phyloP scores from a whole-genome alignment of 2,888 invertebrate genomes.

The Drosophila acutilabella region DNA sequence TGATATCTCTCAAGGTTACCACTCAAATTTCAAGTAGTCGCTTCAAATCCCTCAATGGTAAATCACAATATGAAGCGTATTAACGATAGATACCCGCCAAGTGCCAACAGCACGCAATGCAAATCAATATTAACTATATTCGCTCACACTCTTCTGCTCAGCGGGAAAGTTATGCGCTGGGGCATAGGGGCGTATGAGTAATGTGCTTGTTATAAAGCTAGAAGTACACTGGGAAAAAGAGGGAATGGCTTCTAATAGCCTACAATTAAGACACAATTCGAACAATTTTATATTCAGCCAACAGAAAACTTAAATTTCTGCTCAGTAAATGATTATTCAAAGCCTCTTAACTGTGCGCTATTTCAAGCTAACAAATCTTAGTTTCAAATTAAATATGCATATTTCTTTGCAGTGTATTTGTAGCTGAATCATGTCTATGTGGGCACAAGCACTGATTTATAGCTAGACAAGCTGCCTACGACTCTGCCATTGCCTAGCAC shows the following conservation, averaged over 20 bases:
- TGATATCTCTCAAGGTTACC: constrained; percentile 48
- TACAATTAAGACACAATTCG: too few species aligned
- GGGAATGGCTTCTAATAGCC: too few species aligned
- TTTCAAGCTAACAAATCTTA: too few species aligned
- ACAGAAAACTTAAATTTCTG: too few species aligned
- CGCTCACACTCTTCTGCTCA: constrained; percentile 4
- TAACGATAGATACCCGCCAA: constrained; percentile 31
- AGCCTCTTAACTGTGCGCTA: too few species aligned
- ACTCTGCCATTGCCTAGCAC: constrained; percentile 41
- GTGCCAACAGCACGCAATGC: constrained; percentile 67
- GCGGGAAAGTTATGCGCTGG: constrained; percentile 13
- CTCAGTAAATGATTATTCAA: too few species aligned
- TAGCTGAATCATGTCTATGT: constrained; percentile 10
- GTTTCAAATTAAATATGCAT: too few species aligned
- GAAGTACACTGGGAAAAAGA: neutral
- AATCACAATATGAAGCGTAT: constrained; percentile 13
- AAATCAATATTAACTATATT: constrained; percentile 62
- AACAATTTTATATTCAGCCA: too few species aligned
- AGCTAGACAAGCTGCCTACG: constrained; percentile 38
- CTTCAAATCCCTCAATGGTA: neutral
- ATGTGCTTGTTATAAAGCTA: constrained; percentile 13
- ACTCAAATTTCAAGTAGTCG: constrained; percentile 38
- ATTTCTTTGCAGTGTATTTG: neutral
- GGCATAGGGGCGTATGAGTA: constrained; percentile 34
- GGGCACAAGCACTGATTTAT: constrained; percentile 48